phyloP scores from a whole-genome alignment of 2,113 vertebrate species.

The Gymnorhina tibicen region DNA sequence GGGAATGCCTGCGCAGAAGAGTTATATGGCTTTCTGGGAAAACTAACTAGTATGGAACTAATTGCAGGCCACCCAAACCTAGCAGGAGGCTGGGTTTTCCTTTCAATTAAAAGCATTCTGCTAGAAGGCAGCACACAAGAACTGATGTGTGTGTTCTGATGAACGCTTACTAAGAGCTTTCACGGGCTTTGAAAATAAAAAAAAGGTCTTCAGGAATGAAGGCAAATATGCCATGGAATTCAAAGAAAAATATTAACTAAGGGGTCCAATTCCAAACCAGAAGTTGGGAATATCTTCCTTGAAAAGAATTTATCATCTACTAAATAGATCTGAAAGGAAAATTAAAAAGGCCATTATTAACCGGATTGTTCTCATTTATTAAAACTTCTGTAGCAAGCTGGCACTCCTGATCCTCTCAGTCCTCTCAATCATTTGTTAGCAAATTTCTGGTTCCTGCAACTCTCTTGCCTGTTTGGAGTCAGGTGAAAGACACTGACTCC shows the following conservation, averaged over 20 bases:
- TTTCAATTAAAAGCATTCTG: slow-evolving; percentile 55
- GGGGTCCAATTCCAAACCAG: not conserved
- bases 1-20: slow-evolving; percentile 18
- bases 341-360: not conserved
- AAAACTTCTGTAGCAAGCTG: not conserved
- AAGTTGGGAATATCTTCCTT: not conserved
- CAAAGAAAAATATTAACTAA: not conserved
- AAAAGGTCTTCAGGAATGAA: not conserved
- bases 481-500: not conserved
- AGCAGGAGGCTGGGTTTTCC: slow-evolving; percentile 44
- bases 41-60: slow-evolving; percentile 52
- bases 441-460: not conserved
- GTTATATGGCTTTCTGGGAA: slow-evolving; percentile 55
- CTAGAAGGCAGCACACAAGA: slow-evolving; percentile 23
- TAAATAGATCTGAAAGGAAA: not conserved
- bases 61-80: slow-evolving; percentile 65
- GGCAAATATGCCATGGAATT: not conserved
- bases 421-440: not conserved
- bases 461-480: not conserved
- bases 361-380: not conserved
- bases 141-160: not conserved
- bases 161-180: not conserved
- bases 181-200: not conserved
- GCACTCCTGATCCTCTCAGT: not conserved
- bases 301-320: not conserved